These are phyloP conservation scores for Heterodera schachtii DNA, from an alignment of 1,140 invertebrate species.

Conservation along the genomic window DNA sequence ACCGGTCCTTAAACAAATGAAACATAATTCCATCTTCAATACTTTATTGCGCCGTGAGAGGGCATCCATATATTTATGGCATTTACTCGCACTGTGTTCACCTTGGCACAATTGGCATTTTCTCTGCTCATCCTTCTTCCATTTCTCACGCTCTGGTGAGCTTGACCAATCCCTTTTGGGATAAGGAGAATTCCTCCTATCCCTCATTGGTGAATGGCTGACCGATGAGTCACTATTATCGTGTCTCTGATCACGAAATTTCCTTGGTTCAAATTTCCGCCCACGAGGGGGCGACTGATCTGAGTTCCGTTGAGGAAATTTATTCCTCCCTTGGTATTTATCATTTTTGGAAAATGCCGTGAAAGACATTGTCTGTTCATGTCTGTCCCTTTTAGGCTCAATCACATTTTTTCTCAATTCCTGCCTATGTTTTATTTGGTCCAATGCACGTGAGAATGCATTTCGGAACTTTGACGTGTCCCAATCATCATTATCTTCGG, in stretches of 20 bases:
- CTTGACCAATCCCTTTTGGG: too few relatives aligned
- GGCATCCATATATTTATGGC: neutral
- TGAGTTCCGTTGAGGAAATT: too few relatives aligned
- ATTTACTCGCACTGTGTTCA: neutral
- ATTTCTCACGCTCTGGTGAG: too few relatives aligned
- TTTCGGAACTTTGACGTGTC: neutral
- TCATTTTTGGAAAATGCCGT: neutral
- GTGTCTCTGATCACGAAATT: neutral
- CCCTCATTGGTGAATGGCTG: too few relatives aligned
- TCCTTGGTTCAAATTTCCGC: neutral
- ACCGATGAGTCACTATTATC: too few relatives aligned
- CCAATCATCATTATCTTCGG: slow-evolving; percentile 5
- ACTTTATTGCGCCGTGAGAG: too few relatives aligned
- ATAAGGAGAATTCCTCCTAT: too few relatives aligned
- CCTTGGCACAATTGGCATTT: neutral
- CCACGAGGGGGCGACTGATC: neutral
- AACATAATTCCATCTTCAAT: neutral
- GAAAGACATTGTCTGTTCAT: neutral
- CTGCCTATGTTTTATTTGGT: neutral
- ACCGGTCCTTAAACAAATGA: neutral
- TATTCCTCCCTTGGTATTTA: neutral
- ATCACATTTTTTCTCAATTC: neutral
- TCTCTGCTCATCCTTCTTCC: too few relatives aligned
- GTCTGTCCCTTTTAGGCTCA: too few relatives aligned
- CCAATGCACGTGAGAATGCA: neutral